A percentile compares a stretch with the other conserved stretches of the same genome.
phyloP scores from a whole-genome alignment of 1,140 invertebrate genomes.

The Aphaenogaster rudis region DNA sequence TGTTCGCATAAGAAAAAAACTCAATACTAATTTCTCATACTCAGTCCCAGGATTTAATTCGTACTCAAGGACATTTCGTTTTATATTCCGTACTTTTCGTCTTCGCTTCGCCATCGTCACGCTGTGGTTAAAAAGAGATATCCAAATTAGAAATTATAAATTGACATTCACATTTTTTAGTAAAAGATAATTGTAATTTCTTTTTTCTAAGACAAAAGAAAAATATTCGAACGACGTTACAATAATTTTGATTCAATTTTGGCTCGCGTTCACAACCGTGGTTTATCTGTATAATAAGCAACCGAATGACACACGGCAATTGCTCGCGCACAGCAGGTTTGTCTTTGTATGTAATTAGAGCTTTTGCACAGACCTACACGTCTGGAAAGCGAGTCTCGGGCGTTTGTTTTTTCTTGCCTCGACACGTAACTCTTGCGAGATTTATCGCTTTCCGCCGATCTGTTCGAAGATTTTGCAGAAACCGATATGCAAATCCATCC shows the following conservation, averaged over 20 bases:
- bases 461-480: constrained; percentile 37
- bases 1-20: not conserved
- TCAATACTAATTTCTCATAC: not conserved
- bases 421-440: not conserved
- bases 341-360: constrained; percentile 31
- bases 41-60: not conserved
- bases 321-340: not conserved
- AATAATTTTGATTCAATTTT: constrained; percentile 16
- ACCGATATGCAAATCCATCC: constrained; percentile 43
- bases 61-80: not conserved
- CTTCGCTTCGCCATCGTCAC: not conserved
- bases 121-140: not conserved
- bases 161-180: not conserved
- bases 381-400: not conserved
- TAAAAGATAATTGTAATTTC: not conserved
- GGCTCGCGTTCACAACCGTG: not conserved
- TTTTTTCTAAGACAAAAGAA: not conserved
- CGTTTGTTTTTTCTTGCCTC: not conserved
- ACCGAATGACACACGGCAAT: constrained; percentile 10
- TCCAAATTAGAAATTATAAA: not conserved
- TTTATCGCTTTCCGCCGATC: not conserved
- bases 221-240: not conserved
- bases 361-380: constrained; percentile 6
- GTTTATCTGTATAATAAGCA: not conserved
- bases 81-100: not conserved